These are phyloP conservation scores for Chelonoidis abingdonii DNA, from an alignment of 2,113 vertebrate genomes.

Conservation along the genomic window DNA sequence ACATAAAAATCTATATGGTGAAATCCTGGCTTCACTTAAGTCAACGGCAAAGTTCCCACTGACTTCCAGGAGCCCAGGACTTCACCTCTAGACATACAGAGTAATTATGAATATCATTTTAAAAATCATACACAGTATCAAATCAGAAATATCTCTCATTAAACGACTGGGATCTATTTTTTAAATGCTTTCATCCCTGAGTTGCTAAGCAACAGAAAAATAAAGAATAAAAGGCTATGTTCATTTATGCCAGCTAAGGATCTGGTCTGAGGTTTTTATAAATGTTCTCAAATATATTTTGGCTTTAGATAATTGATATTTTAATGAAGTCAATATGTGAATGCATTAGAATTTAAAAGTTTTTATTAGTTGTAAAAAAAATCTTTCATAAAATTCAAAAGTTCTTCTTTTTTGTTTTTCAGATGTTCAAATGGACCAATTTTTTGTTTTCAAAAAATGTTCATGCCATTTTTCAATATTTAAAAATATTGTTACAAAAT, in stretches of 20 bases:
- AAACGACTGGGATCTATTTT: conserved; percentile 54
- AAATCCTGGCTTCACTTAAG: not conserved
- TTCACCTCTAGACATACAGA: not conserved
- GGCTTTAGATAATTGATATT: not conserved
- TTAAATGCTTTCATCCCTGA: not conserved
- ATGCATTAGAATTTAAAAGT: not conserved
- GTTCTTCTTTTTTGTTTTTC: not conserved
- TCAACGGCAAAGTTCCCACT: not conserved
- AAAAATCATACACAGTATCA: not conserved
- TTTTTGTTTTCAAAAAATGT: not conserved
- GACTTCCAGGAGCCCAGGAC: not conserved
- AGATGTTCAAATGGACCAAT: not conserved
- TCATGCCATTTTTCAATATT: not conserved
- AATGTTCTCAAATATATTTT: not conserved
- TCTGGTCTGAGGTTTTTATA: not conserved
- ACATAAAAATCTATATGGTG: not conserved
- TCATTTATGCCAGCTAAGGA: not conserved
- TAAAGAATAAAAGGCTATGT: not conserved
- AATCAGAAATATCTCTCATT: conserved; percentile 30
- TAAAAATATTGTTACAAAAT: not conserved
- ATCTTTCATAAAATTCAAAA: not conserved
- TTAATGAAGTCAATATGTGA: not conserved
- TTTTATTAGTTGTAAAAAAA: fast-evolving
- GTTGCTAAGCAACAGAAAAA: conserved; percentile 74
- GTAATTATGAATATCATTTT: conserved; percentile 23